Percentiles rank a stretch among this genome's conserved stretches.
These are phyloP conservation scores for Crematogaster levior DNA, from an alignment of 2,888 invertebrate genomes.

Conservation along the genomic window DNA sequence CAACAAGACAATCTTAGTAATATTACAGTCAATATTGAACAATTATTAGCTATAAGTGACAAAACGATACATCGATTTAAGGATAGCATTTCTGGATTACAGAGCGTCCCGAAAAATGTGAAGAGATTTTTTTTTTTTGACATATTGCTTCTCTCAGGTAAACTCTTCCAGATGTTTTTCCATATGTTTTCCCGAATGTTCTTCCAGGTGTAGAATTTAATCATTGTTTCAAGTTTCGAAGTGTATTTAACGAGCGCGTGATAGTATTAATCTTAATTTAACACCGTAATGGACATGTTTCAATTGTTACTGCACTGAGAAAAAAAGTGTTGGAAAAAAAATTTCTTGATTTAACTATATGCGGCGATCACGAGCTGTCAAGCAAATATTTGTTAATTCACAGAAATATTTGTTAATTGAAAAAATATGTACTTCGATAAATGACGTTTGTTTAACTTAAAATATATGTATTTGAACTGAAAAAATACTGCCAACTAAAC, in stretches of 20 bases:
- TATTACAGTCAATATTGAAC: slow-evolving; percentile 69
- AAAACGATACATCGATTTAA: slow-evolving; percentile 70
- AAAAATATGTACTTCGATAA: no score
- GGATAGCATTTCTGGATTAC: slow-evolving; percentile 26
- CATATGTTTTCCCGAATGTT: not conserved
- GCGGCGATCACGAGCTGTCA: no score
- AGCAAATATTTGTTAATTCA: no score
- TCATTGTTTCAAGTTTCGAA: not conserved
- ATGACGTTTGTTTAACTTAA: no score
- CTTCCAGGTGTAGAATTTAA: slow-evolving; percentile 5
- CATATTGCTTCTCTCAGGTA: slow-evolving; percentile 7
- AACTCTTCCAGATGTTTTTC: slow-evolving; percentile 12
- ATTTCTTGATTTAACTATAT: no score
- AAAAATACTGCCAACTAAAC: no score
- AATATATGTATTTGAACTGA: no score
- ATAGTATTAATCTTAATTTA: slow-evolving; percentile 12
- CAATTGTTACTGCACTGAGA: not conserved
- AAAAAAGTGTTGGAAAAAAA: no score
- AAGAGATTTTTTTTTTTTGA: slow-evolving; percentile 3
- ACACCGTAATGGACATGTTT: not conserved
- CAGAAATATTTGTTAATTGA: no score
- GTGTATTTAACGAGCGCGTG: not conserved
- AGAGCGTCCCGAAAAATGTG: slow-evolving; percentile 28
- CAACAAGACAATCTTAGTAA: slow-evolving; percentile 74
- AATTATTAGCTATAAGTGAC: slow-evolving; percentile 56